Conservation (phyloP, 1,140 invertebrate genomes). For the Drosophila takahashii region DNA sequence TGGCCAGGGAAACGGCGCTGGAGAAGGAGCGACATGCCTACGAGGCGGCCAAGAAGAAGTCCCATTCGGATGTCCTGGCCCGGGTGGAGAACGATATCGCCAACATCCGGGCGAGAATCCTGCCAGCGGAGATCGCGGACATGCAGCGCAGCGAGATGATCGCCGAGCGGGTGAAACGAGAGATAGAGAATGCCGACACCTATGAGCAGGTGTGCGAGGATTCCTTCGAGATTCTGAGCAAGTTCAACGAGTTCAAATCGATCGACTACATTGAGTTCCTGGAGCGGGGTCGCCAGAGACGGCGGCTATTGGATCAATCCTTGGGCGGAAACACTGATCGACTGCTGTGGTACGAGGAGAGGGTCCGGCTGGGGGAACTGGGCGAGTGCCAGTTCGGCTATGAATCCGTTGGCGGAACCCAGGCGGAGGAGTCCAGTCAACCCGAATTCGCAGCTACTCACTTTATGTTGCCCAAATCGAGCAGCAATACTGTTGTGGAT, state of each 20-base stretch:
- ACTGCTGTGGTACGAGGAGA: constrained; percentile 68
- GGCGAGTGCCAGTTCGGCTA: constrained; percentile 70
- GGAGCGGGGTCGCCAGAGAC: constrained; percentile 65
- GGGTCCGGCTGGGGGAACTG: constrained; percentile 35
- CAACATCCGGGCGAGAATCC: constrained; percentile 63
- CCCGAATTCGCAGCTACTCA: background rate
- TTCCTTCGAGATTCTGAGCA: constrained; percentile 46
- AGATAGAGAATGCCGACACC: constrained; percentile 45
- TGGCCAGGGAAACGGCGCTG: constrained; percentile 73
- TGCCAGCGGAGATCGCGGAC: constrained; percentile 69
- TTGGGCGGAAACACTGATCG: constrained; percentile 79
- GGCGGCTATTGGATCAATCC: constrained; percentile 70
- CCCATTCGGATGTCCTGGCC: constrained; percentile 53
- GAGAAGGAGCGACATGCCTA: constrained; percentile 75
- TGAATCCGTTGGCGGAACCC: constrained; percentile 43
- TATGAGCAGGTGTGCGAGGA: constrained; percentile 52
- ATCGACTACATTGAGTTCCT: constrained; percentile 75
- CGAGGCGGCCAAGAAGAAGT: constrained; percentile 75
- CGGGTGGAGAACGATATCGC: constrained; percentile 69
- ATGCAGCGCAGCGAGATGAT: constrained; percentile 74
- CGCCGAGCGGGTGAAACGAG: constrained; percentile 50
- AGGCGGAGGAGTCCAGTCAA: background rate
- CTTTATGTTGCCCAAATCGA: background rate
- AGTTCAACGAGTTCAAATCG: constrained; percentile 56
- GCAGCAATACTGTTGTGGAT: background rate